Evolutionary conservation across 2,888 invertebrate species (phyloP).

Genomic region (Acleris holmiana): DNA sequence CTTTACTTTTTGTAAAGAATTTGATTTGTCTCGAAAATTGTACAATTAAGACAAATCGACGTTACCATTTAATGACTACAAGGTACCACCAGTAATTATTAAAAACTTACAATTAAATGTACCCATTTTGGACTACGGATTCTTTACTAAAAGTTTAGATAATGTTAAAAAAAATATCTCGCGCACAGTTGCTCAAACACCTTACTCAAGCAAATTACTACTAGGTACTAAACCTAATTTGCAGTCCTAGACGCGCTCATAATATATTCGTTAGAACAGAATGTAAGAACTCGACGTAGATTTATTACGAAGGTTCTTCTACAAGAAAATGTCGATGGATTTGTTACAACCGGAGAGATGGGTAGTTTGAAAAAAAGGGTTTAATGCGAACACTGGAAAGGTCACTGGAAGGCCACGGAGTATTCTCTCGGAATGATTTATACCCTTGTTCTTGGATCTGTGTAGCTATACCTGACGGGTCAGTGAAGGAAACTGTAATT

Average conservation of each 20-base stretch:
- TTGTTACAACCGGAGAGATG: conserved; percentile 10
- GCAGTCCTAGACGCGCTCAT: too few relatives aligned
- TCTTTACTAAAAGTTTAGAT: neutral
- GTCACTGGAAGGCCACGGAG: conserved; percentile 21
- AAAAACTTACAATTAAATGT: conserved; percentile 2
- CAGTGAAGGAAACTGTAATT: too few relatives aligned
- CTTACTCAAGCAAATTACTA: too few relatives aligned
- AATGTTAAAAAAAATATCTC: too few relatives aligned
- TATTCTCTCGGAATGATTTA: conserved; percentile 24
- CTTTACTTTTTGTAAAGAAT: too few relatives aligned
- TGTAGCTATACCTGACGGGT: neutral
- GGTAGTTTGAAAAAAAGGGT: conserved; percentile 21
- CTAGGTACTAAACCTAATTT: too few relatives aligned
- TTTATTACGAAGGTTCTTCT: conserved; percentile 12
- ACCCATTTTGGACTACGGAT: neutral
- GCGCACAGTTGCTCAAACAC: too few relatives aligned
- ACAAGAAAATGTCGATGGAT: conserved; percentile 25
- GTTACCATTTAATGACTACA: conserved; percentile 27
- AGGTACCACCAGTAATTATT: conserved; percentile 23
- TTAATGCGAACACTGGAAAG: conserved; percentile 18
- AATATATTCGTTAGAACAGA: neutral
- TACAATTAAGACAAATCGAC: conserved; percentile 33
- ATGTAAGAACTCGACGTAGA: neutral
- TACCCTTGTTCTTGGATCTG: conserved; percentile 5
- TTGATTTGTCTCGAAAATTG: conserved; percentile 21